phyloP scores from a whole-genome alignment of 2,113 vertebrate genomes.

The Platichthys flesus region DNA sequence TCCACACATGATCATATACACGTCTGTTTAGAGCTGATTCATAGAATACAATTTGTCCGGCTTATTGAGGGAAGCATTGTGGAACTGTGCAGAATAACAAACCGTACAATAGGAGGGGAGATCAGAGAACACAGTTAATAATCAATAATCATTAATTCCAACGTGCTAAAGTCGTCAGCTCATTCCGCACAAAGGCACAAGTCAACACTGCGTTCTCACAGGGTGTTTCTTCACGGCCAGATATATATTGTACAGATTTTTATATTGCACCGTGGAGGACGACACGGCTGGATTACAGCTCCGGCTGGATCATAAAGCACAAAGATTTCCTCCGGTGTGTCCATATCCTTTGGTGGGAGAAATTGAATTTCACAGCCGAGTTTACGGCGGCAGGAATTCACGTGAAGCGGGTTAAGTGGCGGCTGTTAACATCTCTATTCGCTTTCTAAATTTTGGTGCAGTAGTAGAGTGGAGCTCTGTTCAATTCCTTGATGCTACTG shows the following conservation, averaged over 20 bases:
- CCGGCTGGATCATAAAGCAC: slow-evolving; percentile 61
- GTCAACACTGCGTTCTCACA: slow-evolving; percentile 19
- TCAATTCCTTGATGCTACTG: neutral
- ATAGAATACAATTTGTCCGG: slow-evolving; percentile 1
- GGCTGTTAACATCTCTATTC: slow-evolving; percentile 61
- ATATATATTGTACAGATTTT: slow-evolving; percentile 68
- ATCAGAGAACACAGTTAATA: slow-evolving; percentile 18
- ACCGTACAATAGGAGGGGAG: neutral
- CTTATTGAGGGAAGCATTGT: neutral
- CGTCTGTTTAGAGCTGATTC: slow-evolving; percentile 15
- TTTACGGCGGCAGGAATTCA: slow-evolving; percentile 57
- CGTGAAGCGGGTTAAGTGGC: slow-evolving; percentile 39
- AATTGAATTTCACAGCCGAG: slow-evolving; percentile 65
- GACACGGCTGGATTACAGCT: slow-evolving; percentile 56
- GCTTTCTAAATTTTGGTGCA: slow-evolving; percentile 20
- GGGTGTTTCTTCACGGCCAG: slow-evolving; percentile 63
- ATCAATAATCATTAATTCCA: slow-evolving; percentile 24
- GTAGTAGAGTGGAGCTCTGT: slow-evolving; percentile 15
- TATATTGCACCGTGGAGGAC: slow-evolving; percentile 64
- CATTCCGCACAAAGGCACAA: slow-evolving; percentile 3
- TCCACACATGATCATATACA: slow-evolving; percentile 37
- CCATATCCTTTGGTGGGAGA: slow-evolving; percentile 42
- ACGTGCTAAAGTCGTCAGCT: neutral
- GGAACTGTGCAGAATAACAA: neutral
- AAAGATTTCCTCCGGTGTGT: slow-evolving; percentile 52